Evolutionary conservation across 2,113 vertebrate species (phyloP), one percentile per base, ranked within the genome.

Genomic region (Tylochromis polylepis): DNA sequence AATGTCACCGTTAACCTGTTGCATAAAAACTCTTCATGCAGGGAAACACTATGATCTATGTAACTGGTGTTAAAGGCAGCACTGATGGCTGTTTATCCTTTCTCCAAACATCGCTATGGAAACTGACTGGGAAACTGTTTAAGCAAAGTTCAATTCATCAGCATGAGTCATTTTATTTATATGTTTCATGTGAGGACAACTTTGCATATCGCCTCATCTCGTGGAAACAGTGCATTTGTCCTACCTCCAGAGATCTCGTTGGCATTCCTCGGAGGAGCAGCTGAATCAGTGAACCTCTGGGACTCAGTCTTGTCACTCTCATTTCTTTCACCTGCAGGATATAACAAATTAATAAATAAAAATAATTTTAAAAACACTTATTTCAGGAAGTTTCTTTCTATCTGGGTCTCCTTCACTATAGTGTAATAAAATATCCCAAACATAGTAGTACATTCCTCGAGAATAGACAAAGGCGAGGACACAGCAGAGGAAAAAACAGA

Each of bases 161-260:
- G 49, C 4, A 0, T 4, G 20, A n/a, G 75, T 79, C 4, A 5
- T 84, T 84, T 86, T 31, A 81, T 89, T 87, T 83, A 60, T 79
- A 78, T 12, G 27, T 72, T 67, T 83, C 6, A 36, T 83, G 36
- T 20, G 65, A 65, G 85, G 6, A 5, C 31, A n/a, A 79, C 46
- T 88, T 81, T 83, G 34, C 70, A 58, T 51, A 31, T 14, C n/a
- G 20, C 55, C 31, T 83, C 72, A 49, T 86, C 70, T 82, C 59
- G 72, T 90, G 88, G 91, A 90, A 87, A 88, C 75, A 27, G 79
- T 70, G 87, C 1, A 18, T 87, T 85, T 75, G 34, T 89, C 93
- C 88, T 96, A 97, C 96, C 96, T 96, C 90, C 95, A 67, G 89
- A 94, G 88, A 96, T 96, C 92, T 96, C 94, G 38, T 95, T 95